Percentiles rank a stretch among this genome's conserved stretches.
Conservation (phyloP, 2,888 invertebrate species). For the Rotaria macrura region DNA sequence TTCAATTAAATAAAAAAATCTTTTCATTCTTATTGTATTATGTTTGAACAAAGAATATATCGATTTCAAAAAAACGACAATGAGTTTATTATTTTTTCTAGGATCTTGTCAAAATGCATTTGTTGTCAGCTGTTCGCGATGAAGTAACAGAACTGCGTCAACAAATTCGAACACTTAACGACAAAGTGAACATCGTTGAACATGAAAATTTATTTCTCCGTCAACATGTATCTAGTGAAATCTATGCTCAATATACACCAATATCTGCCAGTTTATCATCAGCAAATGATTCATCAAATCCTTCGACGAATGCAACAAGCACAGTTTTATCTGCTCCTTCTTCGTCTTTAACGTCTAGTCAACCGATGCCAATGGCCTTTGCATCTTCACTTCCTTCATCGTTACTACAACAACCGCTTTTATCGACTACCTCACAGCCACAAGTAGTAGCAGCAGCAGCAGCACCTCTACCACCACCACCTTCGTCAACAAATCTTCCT, state of each 20-base stretch:
- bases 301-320: neutral
- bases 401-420: neutral
- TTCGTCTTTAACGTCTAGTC: neutral
- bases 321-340: neutral
- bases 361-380: neutral
- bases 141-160: slow-evolving; percentile 4
- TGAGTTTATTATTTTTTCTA: neutral
- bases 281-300: neutral
- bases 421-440: neutral
- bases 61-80: no score
- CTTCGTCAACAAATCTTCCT: neutral
- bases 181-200: neutral
- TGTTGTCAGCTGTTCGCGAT: neutral
- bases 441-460: no score
- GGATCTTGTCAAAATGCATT: slow-evolving; percentile 22
- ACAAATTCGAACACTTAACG: neutral
- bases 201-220: neutral
- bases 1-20: no score
- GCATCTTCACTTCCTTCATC: neutral
- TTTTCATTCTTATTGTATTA: no score
- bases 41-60: no score
- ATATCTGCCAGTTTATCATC: neutral
- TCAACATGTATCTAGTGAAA: slow-evolving; percentile 18
- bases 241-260: neutral
- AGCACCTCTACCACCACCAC: neutral